phyloP scores from a whole-genome alignment of 2,113 vertebrate genomes.

The Cygnus buccinator region DNA sequence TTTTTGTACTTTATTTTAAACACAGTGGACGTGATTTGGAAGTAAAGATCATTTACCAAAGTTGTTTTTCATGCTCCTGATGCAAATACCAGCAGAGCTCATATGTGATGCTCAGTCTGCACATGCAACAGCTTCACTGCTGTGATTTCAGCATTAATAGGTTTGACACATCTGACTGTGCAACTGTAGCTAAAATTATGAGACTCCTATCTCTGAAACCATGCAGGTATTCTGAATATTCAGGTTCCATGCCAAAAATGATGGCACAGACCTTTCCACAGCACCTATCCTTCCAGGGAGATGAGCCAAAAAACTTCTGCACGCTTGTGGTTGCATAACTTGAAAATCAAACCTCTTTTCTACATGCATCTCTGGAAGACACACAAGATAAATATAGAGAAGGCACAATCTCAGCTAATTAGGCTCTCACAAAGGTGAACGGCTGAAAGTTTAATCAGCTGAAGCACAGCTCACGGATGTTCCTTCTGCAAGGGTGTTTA shows the following conservation, averaged over 20 bases:
- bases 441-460: slow-evolving; percentile 67
- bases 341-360: neutral
- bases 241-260: neutral
- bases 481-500: slow-evolving; percentile 41
- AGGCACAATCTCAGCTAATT: slow-evolving; percentile 51
- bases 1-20: neutral
- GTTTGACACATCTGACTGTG: fast-evolving
- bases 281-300: neutral
- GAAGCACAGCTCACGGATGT: neutral
- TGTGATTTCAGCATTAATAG: neutral
- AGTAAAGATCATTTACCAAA: neutral
- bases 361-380: neutral
- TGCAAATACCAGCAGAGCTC: neutral
- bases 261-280: neutral
- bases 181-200: neutral
- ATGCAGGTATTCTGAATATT: neutral
- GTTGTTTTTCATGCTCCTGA: neutral
- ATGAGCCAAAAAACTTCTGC: neutral
- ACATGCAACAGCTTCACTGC: neutral
- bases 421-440: slow-evolving; percentile 60
- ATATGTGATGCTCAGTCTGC: neutral
- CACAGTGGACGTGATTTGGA: neutral
- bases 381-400: slow-evolving; percentile 55
- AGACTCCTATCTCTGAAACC: neutral
- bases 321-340: neutral